Percentiles rank a stretch among this genome's conserved stretches.
Evolutionary conservation across 2,888 invertebrate genomes (phyloP).

Genomic region (Coleophora deauratella): DNA sequence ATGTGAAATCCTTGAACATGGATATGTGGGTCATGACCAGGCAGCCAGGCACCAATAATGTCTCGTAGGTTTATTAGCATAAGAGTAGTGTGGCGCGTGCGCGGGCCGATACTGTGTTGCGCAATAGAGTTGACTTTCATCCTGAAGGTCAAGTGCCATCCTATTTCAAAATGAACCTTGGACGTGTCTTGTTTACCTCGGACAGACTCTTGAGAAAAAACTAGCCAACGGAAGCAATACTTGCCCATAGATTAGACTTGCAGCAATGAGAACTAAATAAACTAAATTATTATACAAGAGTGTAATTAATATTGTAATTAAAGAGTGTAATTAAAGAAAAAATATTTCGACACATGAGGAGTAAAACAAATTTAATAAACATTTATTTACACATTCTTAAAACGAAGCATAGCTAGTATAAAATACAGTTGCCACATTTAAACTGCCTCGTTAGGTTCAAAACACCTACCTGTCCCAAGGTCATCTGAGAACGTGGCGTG

Average conservation of each 20-base stretch:
- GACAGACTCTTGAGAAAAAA: constrained; percentile 40
- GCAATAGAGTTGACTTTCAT: constrained; percentile 72
- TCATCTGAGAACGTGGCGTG: constrained; percentile 56
- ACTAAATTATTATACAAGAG: too few species aligned
- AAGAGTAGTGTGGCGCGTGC: constrained; percentile 51
- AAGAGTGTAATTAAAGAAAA: too few species aligned
- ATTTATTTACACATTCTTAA: too few species aligned
- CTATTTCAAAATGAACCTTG: constrained; percentile 73
- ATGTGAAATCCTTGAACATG: constrained; percentile 71
- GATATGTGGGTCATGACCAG: constrained; percentile 65
- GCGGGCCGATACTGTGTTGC: constrained; percentile 54
- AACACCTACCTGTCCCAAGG: constrained; percentile 52
- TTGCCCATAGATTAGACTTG: constrained; percentile 42
- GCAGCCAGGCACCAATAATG: constrained; percentile 63
- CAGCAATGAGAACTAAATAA: too few species aligned
- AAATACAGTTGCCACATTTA: constrained; percentile 13
- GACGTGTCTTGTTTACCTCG: constrained; percentile 67
- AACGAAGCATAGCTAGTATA: too few species aligned
- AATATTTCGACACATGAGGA: too few species aligned
- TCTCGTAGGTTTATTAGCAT: constrained; percentile 68
- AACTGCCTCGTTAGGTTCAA: constrained; percentile 34
- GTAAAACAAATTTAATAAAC: too few species aligned
- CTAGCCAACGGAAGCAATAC: constrained; percentile 60
- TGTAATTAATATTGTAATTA: too few species aligned
- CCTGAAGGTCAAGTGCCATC: constrained; percentile 73